Percentiles rank a stretch among this genome's conserved stretches.
These are phyloP conservation scores for Cephus cinctus DNA, from an alignment of 1,140 invertebrate genomes.

Conservation along the genomic window DNA sequence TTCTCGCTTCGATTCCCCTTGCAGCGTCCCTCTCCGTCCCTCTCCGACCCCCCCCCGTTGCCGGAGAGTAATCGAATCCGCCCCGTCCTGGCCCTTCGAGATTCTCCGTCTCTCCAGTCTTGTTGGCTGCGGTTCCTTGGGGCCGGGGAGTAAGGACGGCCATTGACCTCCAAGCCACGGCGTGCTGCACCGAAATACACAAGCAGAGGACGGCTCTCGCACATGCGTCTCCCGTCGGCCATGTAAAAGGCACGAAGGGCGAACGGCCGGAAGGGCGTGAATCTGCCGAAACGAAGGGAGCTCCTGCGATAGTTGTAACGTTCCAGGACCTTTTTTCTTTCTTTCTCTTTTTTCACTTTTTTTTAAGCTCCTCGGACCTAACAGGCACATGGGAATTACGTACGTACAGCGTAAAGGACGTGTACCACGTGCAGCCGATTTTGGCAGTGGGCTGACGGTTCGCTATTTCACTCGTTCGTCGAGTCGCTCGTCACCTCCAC, in stretches of 20 bases:
- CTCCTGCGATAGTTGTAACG: too few species aligned
- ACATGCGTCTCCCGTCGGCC: slow-evolving; percentile 35
- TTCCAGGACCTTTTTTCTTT: too few species aligned
- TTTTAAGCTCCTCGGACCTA: too few species aligned
- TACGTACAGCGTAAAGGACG: too few species aligned
- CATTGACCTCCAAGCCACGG: slow-evolving; percentile 54
- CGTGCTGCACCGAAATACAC: slow-evolving; percentile 55
- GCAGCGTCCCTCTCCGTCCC: slow-evolving; percentile 20
- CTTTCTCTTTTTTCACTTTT: too few species aligned
- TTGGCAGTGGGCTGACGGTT: neutral
- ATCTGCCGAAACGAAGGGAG: slow-evolving; percentile 23
- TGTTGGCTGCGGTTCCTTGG: slow-evolving; percentile 19
- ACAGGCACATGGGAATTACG: too few species aligned
- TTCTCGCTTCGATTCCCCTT: slow-evolving; percentile 13
- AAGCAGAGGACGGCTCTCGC: slow-evolving; percentile 42
- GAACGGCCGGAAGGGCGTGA: slow-evolving; percentile 32
- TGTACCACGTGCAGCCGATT: neutral
- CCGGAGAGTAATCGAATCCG: too few species aligned
- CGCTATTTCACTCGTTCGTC: too few species aligned
- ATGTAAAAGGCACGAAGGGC: slow-evolving; percentile 30
- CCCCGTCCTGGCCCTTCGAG: neutral
- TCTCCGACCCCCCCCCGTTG: slow-evolving; percentile 36
- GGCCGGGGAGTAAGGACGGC: slow-evolving; percentile 56
- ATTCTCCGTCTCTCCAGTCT: too few species aligned
- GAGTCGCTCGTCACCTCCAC: too few species aligned